phyloP scores from a whole-genome alignment of 2,888 invertebrate species.

The Branchinecta sandiegonensis region DNA sequence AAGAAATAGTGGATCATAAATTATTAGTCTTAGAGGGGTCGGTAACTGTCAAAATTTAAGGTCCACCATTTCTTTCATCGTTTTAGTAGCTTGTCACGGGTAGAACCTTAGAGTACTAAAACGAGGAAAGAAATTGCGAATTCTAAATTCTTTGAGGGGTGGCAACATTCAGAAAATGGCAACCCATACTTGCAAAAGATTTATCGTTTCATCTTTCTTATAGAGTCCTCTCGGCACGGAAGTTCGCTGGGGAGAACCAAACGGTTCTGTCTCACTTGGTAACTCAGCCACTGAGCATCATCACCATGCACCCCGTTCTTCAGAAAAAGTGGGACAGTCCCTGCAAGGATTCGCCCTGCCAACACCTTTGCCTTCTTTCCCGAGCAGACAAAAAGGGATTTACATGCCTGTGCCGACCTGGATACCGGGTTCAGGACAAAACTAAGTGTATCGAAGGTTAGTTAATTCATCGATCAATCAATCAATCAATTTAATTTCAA shows the following conservation, averaged over 20 bases:
- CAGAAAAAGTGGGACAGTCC: conserved; percentile 68
- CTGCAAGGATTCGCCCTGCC: conserved; percentile 58
- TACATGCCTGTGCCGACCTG: conserved; percentile 82
- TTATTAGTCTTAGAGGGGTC: no score
- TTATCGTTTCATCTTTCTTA: conserved; percentile 6
- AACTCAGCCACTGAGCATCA: conserved; percentile 85
- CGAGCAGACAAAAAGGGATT: conserved; percentile 53
- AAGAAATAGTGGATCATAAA: no score
- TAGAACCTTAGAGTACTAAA: no score
- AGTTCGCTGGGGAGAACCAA: conserved; percentile 78
- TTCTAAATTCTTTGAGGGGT: no score
- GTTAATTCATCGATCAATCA: no score
- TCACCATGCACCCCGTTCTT: conserved; percentile 83
- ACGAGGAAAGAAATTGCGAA: no score
- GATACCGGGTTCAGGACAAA: conserved; percentile 54
- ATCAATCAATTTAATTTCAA: no score
- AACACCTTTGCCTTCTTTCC: conserved; percentile 81
- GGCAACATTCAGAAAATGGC: no score
- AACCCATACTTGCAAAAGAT: no score
- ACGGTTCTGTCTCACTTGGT: conserved; percentile 87
- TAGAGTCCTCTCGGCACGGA: conserved; percentile 57
- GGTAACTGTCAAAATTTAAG: no score
- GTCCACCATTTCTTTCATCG: no score
- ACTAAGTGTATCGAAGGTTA: conserved; percentile 46
- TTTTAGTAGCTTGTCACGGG: no score